phyloP scores from a whole-genome alignment of 1,140 invertebrate species.

The Papilio machaon region DNA sequence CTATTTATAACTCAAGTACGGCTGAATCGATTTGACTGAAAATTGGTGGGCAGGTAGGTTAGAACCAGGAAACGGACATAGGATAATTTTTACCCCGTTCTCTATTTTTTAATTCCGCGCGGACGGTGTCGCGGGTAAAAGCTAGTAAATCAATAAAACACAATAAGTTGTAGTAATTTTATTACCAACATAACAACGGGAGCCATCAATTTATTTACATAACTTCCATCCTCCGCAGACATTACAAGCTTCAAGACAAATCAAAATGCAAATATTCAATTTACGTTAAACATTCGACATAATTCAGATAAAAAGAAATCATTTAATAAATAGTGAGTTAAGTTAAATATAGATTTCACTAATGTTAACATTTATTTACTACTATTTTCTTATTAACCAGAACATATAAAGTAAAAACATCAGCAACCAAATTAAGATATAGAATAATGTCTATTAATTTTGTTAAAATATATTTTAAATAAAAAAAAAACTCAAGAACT shows the following conservation, averaged over 20 bases:
- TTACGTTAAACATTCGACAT: conserved; percentile 14
- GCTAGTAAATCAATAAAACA: conserved; percentile 39
- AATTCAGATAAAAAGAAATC: conserved; percentile 6
- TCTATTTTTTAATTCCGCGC: too few relatives aligned
- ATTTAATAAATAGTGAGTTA: not conserved
- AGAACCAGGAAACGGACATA: too few relatives aligned
- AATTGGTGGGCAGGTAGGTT: too few relatives aligned
- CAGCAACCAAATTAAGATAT: not conserved
- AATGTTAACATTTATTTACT: conserved; percentile 31
- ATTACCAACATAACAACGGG: conserved; percentile 44
- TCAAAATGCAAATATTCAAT: not conserved
- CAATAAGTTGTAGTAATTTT: conserved; percentile 42
- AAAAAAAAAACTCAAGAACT: too few relatives aligned
- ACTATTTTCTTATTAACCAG: not conserved
- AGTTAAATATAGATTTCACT: conserved; percentile 1
- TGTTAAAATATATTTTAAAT: too few relatives aligned
- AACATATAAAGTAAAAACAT: not conserved
- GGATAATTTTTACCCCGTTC: too few relatives aligned
- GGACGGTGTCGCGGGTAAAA: too few relatives aligned
- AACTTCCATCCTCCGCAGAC: conserved; percentile 37
- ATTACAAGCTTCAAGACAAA: not conserved
- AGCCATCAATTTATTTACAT: conserved; percentile 42
- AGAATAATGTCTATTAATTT: not conserved
- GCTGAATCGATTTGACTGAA: too few relatives aligned
- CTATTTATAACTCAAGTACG: too few relatives aligned